Evolutionary conservation across 92 coral and sea anemone species (phyloP).

Genomic region (Paramuricea clavata): DNA sequence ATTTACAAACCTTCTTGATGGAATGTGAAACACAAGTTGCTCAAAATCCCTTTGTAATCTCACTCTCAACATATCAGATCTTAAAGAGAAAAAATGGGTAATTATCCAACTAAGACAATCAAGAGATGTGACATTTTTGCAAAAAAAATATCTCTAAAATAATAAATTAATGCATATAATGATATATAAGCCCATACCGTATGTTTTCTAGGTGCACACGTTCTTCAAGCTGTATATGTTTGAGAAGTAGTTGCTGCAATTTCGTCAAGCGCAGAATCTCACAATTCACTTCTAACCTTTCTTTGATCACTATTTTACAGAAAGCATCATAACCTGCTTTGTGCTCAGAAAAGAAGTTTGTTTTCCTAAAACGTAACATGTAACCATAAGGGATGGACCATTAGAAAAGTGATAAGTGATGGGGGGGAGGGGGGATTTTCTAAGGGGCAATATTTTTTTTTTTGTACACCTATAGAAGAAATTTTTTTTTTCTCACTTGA

Average conservation of each 20-base stretch:
- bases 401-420: too few species aligned
- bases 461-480: too few species aligned
- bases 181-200: constrained; percentile 5
- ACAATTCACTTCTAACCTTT: constrained; percentile 23
- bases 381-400: background rate
- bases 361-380: constrained; percentile 25
- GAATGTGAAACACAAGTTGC: constrained; percentile 28
- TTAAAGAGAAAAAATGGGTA: constrained; percentile 14
- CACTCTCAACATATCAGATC: constrained; percentile 41
- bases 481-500: too few species aligned
- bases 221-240: constrained; percentile 42
- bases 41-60: constrained; percentile 34
- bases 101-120: too few species aligned
- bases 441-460: background rate
- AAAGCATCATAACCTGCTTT: constrained; percentile 35
- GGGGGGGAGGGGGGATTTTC: too few species aligned
- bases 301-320: constrained; percentile 32
- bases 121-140: too few species aligned
- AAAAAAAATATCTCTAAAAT: background rate
- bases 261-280: constrained; percentile 35
- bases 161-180: background rate
- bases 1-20: constrained; percentile 53
- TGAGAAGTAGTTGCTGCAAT: constrained; percentile 41
- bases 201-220: constrained; percentile 31
- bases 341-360: constrained; percentile 37